Evolutionary conservation across 1,140 invertebrate species (phyloP), one percentile per base, ranked within the genome.

Genomic region (Caenorhabditis brenneri): DNA sequence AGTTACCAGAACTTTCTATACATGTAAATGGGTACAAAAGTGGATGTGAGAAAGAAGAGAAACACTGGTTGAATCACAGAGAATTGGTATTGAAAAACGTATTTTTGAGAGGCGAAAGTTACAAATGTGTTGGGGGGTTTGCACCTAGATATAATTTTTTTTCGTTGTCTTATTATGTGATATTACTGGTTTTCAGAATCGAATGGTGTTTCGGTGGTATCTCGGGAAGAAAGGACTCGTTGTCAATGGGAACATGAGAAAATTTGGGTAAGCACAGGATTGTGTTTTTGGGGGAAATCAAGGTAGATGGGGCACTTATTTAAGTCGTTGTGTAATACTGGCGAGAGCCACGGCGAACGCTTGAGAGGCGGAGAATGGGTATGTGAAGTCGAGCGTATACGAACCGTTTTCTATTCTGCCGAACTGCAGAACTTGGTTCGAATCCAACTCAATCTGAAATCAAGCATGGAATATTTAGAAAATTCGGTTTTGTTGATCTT

Each of bases 361-460:
- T 93, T 99, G 97, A 69, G 98, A 93, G 82, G 97, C 96, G 78
- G 96, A 97, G 92, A 99, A 99, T 22, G 97, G 97, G 92, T 98
- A 97, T 91, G 98, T 96, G 92, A 99, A 99, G 92, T 99, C 97
- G 89, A 99, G 92, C 0, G 97, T 99, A 92, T 99, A 99, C 19
- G 97, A 96, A 92, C 98, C 98, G 85, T 95, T 95, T 92, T 99
- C 97, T 88, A 99, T 99, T 82, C 97, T 93, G 24, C 97, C 97
- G 92, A 99, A 99, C 92, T 99, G 97, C 96, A 99, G 98, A 15
- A 99, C 97, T 94, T 99, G 97, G 92, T 96, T 97, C 49, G 95
- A 96, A 88, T 95, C 94, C 90, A 97, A 97, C 92, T 99, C 97
- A 80, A 99, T 98, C 92, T 81, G 42, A 69, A 80, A 69, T 33